A percentile compares a stretch with the other conserved stretches of the same genome.
Conservation (phyloP, 2,888 invertebrate genomes). For the Gortyna flavago region DNA sequence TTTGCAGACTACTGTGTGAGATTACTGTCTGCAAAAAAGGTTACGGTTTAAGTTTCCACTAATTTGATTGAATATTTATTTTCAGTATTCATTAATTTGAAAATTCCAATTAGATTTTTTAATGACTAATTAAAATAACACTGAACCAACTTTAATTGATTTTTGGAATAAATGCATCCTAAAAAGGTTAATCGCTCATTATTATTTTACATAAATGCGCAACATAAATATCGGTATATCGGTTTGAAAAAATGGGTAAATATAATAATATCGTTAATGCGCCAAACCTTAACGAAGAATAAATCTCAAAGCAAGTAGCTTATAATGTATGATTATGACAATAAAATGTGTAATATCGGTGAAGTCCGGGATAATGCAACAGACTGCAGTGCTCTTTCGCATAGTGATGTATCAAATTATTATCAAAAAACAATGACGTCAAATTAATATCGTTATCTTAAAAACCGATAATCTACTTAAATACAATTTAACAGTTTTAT, state of each 20-base stretch:
- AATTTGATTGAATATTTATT: constrained; percentile 8
- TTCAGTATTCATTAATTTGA: constrained; percentile 16
- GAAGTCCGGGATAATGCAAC: constrained; percentile 46
- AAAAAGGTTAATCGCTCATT: constrained; percentile 25
- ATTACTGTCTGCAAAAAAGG: constrained; percentile 43
- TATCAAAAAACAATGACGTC: constrained; percentile 65
- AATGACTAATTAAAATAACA: neutral
- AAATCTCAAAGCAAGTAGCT: constrained; percentile 14
- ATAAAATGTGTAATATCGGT: constrained; percentile 43
- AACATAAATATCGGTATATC: too few relatives aligned
- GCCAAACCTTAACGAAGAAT: neutral
- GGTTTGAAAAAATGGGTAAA: neutral
- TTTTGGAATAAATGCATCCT: constrained; percentile 27
- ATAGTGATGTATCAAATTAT: constrained; percentile 48
- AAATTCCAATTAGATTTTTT: constrained; percentile 1
- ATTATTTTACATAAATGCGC: neutral
- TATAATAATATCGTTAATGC: neutral
- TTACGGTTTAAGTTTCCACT: neutral
- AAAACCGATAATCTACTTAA: constrained; percentile 61
- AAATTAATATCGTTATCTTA: constrained; percentile 40
- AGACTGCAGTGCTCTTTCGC: constrained; percentile 39
- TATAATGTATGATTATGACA: constrained; percentile 32
- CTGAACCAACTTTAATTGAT: neutral
- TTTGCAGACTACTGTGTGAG: too few relatives aligned
- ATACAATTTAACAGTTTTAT: constrained; percentile 56